Percentiles rank a stretch among this genome's conserved stretches.
Evolutionary conservation across 1,140 invertebrate genomes (phyloP).

Genomic region (Ericerus pela): DNA sequence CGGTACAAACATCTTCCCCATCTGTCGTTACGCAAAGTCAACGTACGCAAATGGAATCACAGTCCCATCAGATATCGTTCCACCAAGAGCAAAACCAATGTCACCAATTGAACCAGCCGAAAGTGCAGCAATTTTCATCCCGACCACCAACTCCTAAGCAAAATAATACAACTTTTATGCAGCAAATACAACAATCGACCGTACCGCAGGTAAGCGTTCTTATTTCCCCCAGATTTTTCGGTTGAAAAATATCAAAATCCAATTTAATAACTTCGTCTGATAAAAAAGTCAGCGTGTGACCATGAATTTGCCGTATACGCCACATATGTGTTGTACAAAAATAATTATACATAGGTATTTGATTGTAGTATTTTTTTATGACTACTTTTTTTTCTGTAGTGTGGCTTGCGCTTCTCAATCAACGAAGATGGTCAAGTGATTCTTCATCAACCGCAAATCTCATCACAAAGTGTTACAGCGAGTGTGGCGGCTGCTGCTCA

Average conservation of each 20-base stretch:
- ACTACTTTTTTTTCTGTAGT: constrained; percentile 5
- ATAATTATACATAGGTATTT: too few relatives aligned
- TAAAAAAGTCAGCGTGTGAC: too few relatives aligned
- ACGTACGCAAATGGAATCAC: neutral
- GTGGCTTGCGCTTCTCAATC: constrained; percentile 33
- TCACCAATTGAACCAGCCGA: constrained; percentile 6
- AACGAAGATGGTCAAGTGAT: constrained; percentile 37
- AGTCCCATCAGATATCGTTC: neutral
- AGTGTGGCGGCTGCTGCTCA: constrained; percentile 27
- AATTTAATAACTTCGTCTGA: too few relatives aligned
- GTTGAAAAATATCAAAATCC: too few relatives aligned
- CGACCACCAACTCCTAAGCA: constrained; percentile 15
- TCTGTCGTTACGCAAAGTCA: neutral
- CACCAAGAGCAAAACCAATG: too few relatives aligned
- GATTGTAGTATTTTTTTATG: too few relatives aligned
- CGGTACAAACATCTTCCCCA: neutral
- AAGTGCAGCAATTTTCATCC: constrained; percentile 14
- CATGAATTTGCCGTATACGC: too few relatives aligned
- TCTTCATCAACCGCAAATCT: constrained; percentile 30
- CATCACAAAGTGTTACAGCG: constrained; percentile 21
- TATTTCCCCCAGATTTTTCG: too few relatives aligned
- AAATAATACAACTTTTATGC: constrained; percentile 17
- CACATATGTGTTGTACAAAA: too few relatives aligned
- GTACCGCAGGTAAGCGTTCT: constrained; percentile 19
- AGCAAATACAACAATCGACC: constrained; percentile 33